These are phyloP conservation scores for Mastomys natalensis DNA, from an alignment of 2,113 vertebrate species.

Conservation along the genomic window DNA sequence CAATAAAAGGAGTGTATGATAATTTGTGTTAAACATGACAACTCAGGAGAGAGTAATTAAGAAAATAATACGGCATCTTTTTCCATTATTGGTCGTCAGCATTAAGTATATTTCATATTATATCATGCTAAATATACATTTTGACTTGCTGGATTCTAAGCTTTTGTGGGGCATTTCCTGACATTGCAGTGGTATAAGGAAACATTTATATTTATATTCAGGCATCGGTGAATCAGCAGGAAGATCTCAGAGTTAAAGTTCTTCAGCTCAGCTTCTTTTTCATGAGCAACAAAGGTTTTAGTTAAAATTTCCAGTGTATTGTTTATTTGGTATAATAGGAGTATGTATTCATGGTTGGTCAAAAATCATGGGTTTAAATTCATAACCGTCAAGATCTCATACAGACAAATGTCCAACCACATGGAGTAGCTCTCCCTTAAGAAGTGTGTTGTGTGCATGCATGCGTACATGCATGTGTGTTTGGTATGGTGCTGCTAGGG, in stretches of 20 bases:
- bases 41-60: slow-evolving; percentile 51
- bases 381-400: background rate
- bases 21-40: slow-evolving; percentile 59
- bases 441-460: background rate
- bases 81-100: slow-evolving; percentile 28
- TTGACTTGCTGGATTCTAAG: slow-evolving; percentile 44
- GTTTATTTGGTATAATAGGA: background rate
- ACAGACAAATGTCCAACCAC: background rate
- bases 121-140: background rate
- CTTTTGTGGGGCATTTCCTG: slow-evolving; percentile 24
- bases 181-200: background rate
- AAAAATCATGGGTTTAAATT: background rate
- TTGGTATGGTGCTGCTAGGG: background rate
- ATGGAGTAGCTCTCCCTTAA: background rate
- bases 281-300: background rate
- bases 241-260: background rate
- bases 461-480: too few species aligned
- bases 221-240: background rate
- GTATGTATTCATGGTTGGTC: background rate
- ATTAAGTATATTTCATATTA: slow-evolving; percentile 40
- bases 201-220: background rate
- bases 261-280: background rate
- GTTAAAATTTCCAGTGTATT: background rate
- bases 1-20: slow-evolving; percentile 50
- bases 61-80: slow-evolving; percentile 56